Conservation (phyloP, 2,113 vertebrate genomes). For the Anser cygnoides region DNA sequence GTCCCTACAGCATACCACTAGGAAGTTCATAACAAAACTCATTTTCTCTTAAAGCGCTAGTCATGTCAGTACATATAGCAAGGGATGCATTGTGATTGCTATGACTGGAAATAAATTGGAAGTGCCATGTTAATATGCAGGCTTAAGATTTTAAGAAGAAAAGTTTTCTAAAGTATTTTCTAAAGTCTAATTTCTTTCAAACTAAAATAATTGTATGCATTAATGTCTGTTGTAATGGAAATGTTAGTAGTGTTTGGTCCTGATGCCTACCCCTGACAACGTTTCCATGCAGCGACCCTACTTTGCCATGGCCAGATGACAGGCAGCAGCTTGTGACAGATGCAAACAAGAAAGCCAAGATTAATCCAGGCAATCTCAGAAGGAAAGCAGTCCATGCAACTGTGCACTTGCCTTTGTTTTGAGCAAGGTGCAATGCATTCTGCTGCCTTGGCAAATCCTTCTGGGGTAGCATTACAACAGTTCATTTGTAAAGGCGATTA, state of each 20-base stretch:
- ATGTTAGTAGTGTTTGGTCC: not conserved
- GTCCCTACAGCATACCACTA: slow-evolving; percentile 10
- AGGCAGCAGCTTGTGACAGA: not conserved
- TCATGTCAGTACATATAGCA: not conserved
- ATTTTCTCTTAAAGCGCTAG: slow-evolving; percentile 38
- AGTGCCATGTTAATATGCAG: not conserved
- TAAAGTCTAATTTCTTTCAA: slow-evolving; percentile 1
- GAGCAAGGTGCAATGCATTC: not conserved
- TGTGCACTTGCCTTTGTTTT: not conserved
- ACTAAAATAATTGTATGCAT: not conserved
- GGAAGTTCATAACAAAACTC: slow-evolving; percentile 37
- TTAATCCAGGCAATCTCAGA: not conserved
- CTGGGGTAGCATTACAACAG: not conserved
- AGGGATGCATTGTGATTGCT: not conserved
- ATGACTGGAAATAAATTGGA: not conserved
- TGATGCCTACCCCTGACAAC: not conserved
- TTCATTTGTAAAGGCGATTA: not conserved
- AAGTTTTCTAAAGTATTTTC: not conserved
- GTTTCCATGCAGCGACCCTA: not conserved
- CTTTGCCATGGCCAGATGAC: not conserved
- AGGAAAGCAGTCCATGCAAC: not conserved
- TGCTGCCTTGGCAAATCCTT: slow-evolving; percentile 23
- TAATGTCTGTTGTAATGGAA: not conserved
- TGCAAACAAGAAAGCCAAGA: not conserved
- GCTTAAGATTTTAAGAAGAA: not conserved